These are phyloP conservation scores for Sweltsa coloradensis DNA, from an alignment of 1,140 invertebrate species.

Conservation along the genomic window DNA sequence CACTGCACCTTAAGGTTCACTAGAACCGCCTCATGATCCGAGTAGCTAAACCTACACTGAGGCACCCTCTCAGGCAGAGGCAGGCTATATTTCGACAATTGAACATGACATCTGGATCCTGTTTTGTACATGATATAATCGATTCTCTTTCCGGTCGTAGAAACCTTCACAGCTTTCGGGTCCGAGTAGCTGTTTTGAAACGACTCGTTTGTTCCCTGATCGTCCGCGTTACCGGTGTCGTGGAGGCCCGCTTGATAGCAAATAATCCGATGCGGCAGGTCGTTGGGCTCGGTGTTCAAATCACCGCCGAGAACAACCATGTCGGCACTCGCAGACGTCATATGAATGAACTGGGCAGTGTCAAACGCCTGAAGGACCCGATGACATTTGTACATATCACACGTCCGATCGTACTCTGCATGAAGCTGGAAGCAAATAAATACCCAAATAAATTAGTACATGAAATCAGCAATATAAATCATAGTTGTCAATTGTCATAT, in stretches of 20 bases:
- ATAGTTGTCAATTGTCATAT: too few relatives aligned
- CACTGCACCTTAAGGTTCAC: constrained; percentile 44
- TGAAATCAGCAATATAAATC: too few relatives aligned
- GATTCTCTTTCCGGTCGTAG: constrained; percentile 71
- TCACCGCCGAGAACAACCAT: constrained; percentile 81
- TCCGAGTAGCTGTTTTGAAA: constrained; percentile 72
- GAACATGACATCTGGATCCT: constrained; percentile 37
- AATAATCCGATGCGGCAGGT: constrained; percentile 62
- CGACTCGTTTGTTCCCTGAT: constrained; percentile 61
- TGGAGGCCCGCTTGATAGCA: constrained; percentile 32
- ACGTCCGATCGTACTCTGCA: constrained; percentile 79
- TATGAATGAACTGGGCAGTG: constrained; percentile 81
- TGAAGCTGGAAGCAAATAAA: constrained; percentile 56
- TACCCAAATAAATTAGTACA: neutral
- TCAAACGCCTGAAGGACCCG: constrained; percentile 86
- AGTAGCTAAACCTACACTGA: constrained; percentile 60
- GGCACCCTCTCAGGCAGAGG: constrained; percentile 64
- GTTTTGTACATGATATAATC: constrained; percentile 77
- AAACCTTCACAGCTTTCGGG: constrained; percentile 32
- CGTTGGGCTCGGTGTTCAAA: constrained; percentile 78
- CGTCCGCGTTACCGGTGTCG: constrained; percentile 31
- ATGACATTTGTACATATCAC: constrained; percentile 84
- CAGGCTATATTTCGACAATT: constrained; percentile 46
- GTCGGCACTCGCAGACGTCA: constrained; percentile 66
- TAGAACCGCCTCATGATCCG: constrained; percentile 84